Evolutionary conservation across 1,140 invertebrate species (phyloP).

Genomic region (Penaeus chinensis): DNA sequence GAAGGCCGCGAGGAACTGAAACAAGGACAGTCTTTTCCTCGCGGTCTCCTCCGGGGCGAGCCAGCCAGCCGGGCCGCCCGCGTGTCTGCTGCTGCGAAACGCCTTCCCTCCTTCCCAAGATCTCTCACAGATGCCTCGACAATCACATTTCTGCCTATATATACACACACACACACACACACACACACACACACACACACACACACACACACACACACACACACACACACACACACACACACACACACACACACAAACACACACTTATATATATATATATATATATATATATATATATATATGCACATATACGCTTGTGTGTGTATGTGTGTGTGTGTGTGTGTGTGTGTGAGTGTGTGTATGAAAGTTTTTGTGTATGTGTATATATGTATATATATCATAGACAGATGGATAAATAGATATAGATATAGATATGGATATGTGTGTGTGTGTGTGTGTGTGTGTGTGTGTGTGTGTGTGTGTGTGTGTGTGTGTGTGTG

Average conservation of each 20-base stretch:
- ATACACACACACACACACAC: too few species aligned
- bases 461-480: background rate
- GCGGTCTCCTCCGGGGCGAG: background rate
- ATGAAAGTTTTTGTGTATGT: background rate
- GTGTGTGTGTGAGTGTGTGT: background rate
- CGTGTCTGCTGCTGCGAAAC: too few species aligned
- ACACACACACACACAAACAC: too few species aligned
- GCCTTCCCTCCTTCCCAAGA: too few species aligned
- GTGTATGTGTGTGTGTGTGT: too few species aligned
- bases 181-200: too few species aligned
- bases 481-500: background rate
- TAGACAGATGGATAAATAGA: background rate
- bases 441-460: background rate
- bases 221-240: too few species aligned
- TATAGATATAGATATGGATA: constrained; percentile 18
- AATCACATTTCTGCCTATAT: too few species aligned
- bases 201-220: too few species aligned
- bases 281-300: constrained; percentile 6
- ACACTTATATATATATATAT: too few species aligned
- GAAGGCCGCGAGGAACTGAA: background rate
- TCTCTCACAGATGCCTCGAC: too few species aligned
- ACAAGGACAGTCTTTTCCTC: background rate
- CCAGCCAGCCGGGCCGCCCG: too few species aligned
- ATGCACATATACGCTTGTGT: background rate
- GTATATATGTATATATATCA: background rate